These are phyloP conservation scores for Labia minor DNA, from an alignment of 2,888 invertebrate genomes.

Conservation along the genomic window DNA sequence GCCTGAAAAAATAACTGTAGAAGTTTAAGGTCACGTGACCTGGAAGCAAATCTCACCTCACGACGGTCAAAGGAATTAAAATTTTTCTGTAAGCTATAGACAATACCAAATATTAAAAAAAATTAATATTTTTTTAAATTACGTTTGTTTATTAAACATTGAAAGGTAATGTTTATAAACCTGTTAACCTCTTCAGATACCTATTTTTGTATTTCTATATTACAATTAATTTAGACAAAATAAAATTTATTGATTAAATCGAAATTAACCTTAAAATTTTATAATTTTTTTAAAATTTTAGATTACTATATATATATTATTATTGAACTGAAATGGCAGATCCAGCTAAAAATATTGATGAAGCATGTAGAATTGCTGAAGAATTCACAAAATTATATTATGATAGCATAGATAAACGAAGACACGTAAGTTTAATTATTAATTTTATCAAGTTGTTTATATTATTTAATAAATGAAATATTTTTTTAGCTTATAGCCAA, in stretches of 20 bases:
- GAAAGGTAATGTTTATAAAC: too few species aligned
- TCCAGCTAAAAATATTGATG: conserved; percentile 46
- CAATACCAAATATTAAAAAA: too few species aligned
- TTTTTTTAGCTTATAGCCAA: conserved; percentile 55
- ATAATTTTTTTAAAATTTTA: too few species aligned
- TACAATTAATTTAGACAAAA: too few species aligned
- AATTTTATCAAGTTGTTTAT: neutral
- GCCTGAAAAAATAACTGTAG: conserved; percentile 43
- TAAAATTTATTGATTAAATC: too few species aligned
- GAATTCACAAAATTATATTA: conserved; percentile 84
- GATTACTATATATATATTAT: too few species aligned
- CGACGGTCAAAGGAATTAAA: neutral
- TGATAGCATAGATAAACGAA: conserved; percentile 73
- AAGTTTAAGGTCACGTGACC: conserved; percentile 41
- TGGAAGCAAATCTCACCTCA: conserved; percentile 32
- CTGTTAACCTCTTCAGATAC: too few species aligned
- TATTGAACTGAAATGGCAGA: too few species aligned
- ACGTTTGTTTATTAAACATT: too few species aligned
- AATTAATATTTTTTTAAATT: too few species aligned
- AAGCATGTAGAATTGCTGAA: conserved; percentile 74
- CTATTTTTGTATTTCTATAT: too few species aligned
- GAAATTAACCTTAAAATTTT: too few species aligned
- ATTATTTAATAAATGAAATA: conserved; percentile 13
- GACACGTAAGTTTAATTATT: conserved; percentile 49
- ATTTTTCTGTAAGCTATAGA: conserved; percentile 29